Evolutionary conservation across 2,797 vertebrate genomes (phyloP), one percentile per base, ranked within the genome.

Genomic region (Bufotes viridis): DNA sequence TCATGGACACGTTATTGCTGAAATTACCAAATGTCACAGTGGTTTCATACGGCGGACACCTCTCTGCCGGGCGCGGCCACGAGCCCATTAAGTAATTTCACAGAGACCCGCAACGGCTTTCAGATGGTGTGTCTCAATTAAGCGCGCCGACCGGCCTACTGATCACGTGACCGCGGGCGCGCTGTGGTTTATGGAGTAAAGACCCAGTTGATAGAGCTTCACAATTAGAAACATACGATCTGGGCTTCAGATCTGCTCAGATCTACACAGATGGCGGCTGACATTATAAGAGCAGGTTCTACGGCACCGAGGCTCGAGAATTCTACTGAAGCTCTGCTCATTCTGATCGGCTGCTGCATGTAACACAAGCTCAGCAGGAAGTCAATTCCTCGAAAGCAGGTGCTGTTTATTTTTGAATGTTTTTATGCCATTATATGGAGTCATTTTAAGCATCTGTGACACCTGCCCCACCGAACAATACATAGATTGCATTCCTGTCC

Each of bases 21-120:
- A 42, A 75, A 78, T 89, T 89, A 76, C 69, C 78, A 74, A 72
- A 85, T 80, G 78, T 85, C 82, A 85, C 87, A 88, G 87, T 74
- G 84, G 78, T 81, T 88, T 89, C 67, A 82, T 85, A 81, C 57
- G 49, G 78, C 69, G 51, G 88, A 89, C 78, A 76, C 84, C 83
- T 86, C 55, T 78, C 58, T 9, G 58, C n/a, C 29, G 26, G 78
- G 55, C 34, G 6, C 14, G 58, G 57, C 51, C 81, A 78, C n/a
- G 29, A 84, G 63, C 69, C 67, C 79, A 76, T 78, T 72, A 75
- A 84, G 69, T 26, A 65, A 82, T 70, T 88, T 80, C 67, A 85
- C 82, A 85, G 82, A 88, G 78, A 8, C 18, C 69, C 14, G 12
- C 20, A 78, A 89, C 87, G 81, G 67, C 58, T 78, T 82, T 86